A percentile compares a stretch with the other conserved stretches of the same genome.
Conservation (phyloP, 2,113 vertebrate species). For the Chrysochloris asiatica region DNA sequence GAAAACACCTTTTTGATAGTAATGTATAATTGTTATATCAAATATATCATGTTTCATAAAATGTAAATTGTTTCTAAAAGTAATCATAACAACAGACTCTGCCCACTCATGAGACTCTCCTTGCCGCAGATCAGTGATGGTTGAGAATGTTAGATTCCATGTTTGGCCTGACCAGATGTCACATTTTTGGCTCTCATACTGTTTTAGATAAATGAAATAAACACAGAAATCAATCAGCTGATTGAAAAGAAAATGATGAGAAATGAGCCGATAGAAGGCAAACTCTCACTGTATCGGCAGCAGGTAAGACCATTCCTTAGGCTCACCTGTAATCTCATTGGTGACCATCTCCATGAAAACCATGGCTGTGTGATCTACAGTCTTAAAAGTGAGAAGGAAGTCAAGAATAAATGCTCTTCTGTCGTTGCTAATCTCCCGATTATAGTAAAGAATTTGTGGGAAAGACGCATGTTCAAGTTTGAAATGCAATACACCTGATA, state of each 20-base stretch:
- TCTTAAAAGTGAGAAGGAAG: constrained; percentile 42
- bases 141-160: constrained; percentile 23
- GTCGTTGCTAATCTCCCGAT: constrained; percentile 62
- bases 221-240: constrained; percentile 91
- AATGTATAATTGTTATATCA: constrained; percentile 10
- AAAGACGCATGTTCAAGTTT: constrained; percentile 30
- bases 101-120: not conserved
- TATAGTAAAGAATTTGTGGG: constrained; percentile 58
- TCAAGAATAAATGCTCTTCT: constrained; percentile 36
- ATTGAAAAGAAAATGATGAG: constrained; percentile 96
- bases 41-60: not conserved
- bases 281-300: constrained; percentile 94
- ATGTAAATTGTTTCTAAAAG: constrained; percentile 51
- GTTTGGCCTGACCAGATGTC: not conserved
- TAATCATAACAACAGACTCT: not conserved
- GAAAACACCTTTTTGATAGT: constrained; percentile 28
- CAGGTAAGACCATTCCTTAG: constrained; percentile 87
- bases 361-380: not conserved
- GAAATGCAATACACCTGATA: constrained; percentile 19
- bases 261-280: constrained; percentile 93
- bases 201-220: constrained; percentile 91
- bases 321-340: constrained; percentile 1
- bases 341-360: not conserved
- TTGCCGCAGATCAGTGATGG: not conserved
- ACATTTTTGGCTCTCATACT: constrained; percentile 60